phyloP scores from a whole-genome alignment of 2,113 vertebrate genomes.

The Nematolebias whitei region DNA sequence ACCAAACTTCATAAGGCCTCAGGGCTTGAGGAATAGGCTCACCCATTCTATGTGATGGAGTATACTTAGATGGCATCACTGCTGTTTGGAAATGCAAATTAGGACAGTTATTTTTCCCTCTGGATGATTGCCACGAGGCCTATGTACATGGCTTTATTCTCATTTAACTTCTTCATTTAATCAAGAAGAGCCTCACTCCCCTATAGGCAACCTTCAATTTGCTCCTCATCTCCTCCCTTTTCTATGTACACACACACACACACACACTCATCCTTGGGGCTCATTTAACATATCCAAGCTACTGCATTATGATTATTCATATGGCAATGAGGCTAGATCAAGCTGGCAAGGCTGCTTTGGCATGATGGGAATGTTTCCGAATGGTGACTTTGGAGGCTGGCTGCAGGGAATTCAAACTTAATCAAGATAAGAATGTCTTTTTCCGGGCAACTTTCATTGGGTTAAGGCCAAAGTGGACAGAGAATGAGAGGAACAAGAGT shows the following conservation, averaged over 20 bases:
- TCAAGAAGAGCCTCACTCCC: constrained; percentile 47
- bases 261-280: constrained; percentile 14
- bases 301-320: constrained; percentile 64
- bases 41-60: constrained; percentile 54
- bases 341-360: constrained; percentile 50
- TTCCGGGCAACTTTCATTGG: constrained; percentile 26
- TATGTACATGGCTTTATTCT: constrained; percentile 47
- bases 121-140: constrained; percentile 36
- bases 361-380: constrained; percentile 53
- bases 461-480: constrained; percentile 40
- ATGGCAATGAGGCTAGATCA: constrained; percentile 40
- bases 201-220: constrained; percentile 35
- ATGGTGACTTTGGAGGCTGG: constrained; percentile 61
- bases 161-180: constrained; percentile 61
- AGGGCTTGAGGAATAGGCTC: constrained; percentile 50
- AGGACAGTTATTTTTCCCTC: constrained; percentile 48
- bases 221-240: constrained; percentile 34
- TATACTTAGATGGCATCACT: constrained; percentile 38
- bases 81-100: constrained; percentile 69
- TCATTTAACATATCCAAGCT: constrained; percentile 42
- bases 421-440: constrained; percentile 51
- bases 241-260: neutral
- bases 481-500: constrained; percentile 53
- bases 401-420: constrained; percentile 63
- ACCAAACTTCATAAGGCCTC: constrained; percentile 47